Evolutionary conservation across 1,140 invertebrate genomes (phyloP).

Genomic region (Drosophila ambigua): DNA sequence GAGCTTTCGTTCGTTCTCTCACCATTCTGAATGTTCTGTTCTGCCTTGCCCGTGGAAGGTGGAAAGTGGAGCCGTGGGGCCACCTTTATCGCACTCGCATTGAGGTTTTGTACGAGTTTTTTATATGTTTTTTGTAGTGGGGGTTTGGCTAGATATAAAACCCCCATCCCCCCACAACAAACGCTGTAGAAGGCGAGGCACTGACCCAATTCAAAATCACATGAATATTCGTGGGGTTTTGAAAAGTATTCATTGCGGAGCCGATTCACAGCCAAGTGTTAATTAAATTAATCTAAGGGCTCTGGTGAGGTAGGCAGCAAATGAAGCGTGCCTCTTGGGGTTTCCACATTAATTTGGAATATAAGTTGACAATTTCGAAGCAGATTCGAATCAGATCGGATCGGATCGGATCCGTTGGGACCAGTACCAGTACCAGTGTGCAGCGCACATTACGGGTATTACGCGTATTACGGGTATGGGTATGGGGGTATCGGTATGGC

Average conservation of each 20-base stretch:
- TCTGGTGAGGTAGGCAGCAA: constrained; percentile 39
- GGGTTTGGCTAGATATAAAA: constrained; percentile 20
- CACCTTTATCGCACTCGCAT: constrained; percentile 50
- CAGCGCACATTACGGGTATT: neutral
- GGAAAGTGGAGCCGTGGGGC: neutral
- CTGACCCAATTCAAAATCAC: constrained; percentile 63
- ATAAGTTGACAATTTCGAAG: constrained; percentile 59
- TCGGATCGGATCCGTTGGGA: neutral
- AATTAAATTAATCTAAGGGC: constrained; percentile 72
- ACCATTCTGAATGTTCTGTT: too few species aligned
- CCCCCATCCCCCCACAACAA: neutral
- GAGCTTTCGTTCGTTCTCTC: neutral
- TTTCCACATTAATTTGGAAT: constrained; percentile 22
- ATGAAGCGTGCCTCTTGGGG: constrained; percentile 68
- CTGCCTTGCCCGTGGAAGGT: neutral
- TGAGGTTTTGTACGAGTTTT: constrained; percentile 15
- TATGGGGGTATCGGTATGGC: too few species aligned
- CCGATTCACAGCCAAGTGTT: constrained; percentile 62
- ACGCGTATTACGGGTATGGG: too few species aligned
- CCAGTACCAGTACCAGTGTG: neutral
- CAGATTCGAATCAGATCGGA: constrained; percentile 11
- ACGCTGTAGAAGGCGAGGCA: constrained; percentile 49
- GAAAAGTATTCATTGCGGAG: constrained; percentile 16
- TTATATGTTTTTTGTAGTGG: constrained; percentile 9
- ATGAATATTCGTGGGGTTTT: constrained; percentile 33